Evolutionary conservation across 2,888 invertebrate species (phyloP).

Genomic region (Philereme vetulata): DNA sequence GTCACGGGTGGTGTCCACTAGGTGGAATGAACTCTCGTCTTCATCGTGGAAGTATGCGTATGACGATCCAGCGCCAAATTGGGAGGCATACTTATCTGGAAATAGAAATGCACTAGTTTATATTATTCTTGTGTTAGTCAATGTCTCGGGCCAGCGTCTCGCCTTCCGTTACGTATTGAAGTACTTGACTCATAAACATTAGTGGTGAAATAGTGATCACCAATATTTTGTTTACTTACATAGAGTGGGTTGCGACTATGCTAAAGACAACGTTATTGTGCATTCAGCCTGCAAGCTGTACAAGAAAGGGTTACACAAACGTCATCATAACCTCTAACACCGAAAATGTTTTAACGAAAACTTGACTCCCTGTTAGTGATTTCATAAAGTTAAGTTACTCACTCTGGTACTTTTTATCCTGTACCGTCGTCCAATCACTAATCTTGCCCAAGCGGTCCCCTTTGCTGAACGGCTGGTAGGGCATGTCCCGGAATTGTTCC

Average conservation of each 20-base stretch:
- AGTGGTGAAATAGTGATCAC: no score
- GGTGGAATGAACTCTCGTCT: constrained; percentile 98
- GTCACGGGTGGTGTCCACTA: constrained; percentile 96
- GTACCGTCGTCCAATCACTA: constrained; percentile 98
- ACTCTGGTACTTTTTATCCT: constrained; percentile 97
- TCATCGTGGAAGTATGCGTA: constrained; percentile 99
- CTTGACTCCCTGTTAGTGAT: constrained; percentile 5
- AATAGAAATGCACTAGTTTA: no score
- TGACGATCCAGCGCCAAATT: constrained; percentile 97
- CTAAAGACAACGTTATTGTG: no score
- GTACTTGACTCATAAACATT: no score
- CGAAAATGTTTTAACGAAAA: constrained; percentile 6
- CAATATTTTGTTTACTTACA: no score
- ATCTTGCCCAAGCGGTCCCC: constrained; percentile 99
- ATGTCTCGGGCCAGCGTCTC: no score
- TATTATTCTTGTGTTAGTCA: no score
- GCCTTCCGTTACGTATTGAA: no score
- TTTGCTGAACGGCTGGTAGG: constrained; percentile 99
- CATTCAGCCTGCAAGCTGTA: not conserved
- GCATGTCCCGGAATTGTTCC: constrained; percentile 97
- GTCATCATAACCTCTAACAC: constrained; percentile 61
- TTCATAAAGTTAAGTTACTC: constrained; percentile 61
- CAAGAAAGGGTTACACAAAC: constrained; percentile 34
- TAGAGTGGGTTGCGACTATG: no score
- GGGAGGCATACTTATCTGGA: constrained; percentile 94